Conservation (phyloP, 2,113 vertebrate genomes). For the Budorcas taxicolor region DNA sequence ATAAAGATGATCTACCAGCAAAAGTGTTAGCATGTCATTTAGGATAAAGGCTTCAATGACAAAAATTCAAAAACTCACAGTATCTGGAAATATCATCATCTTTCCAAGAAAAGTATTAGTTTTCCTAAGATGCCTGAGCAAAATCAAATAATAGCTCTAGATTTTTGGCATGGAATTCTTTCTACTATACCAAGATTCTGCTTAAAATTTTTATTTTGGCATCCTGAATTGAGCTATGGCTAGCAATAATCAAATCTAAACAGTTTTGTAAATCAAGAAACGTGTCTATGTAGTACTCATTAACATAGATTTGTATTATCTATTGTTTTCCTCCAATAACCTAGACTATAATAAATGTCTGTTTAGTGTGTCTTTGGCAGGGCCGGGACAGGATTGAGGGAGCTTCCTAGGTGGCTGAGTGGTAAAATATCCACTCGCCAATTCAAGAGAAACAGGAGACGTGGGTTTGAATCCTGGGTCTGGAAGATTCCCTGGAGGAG, state of each 20-base stretch:
- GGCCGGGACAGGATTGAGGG: rapidly evolving
- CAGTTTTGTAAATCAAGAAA: not conserved
- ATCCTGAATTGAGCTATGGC: not conserved
- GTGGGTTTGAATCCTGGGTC: not conserved
- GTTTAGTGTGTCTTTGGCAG: not conserved
- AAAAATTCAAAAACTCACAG: not conserved
- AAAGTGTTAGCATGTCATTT: not conserved
- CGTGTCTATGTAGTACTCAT: not conserved
- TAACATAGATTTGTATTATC: not conserved
- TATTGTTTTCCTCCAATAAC: not conserved
- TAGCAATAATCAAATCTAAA: not conserved
- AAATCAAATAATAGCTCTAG: not conserved
- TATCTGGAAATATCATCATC: not conserved
- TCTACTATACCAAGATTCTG: not conserved
- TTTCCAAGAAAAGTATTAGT: not conserved
- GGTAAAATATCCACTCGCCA: not conserved
- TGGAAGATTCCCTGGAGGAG: not conserved
- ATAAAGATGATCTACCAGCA: not conserved
- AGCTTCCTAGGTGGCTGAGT: not conserved
- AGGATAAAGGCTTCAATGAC: not conserved
- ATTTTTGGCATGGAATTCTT: not conserved
- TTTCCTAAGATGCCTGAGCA: not conserved
- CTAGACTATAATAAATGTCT: not conserved
- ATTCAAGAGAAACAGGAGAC: not conserved
- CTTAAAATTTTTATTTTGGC: not conserved